These are phyloP conservation scores for Saxidomus purpurata DNA, from an alignment of 1,140 invertebrate species.

Conservation along the genomic window DNA sequence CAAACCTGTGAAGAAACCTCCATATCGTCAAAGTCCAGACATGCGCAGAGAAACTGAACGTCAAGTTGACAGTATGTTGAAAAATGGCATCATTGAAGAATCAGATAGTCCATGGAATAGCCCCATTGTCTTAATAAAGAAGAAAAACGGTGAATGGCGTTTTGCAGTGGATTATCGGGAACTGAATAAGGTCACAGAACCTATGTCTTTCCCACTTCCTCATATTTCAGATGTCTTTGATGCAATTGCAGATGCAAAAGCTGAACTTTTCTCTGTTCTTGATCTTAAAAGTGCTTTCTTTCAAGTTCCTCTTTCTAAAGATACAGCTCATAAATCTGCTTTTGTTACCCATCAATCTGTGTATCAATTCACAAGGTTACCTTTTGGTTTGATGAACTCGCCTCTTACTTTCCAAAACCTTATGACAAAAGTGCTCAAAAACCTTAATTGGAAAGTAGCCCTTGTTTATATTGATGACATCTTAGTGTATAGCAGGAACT, in stretches of 20 bases:
- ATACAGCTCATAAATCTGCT: constrained; percentile 61
- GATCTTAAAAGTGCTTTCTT: constrained; percentile 64
- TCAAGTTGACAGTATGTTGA: constrained; percentile 41
- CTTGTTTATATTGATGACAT: constrained; percentile 70
- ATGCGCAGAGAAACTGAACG: constrained; percentile 29
- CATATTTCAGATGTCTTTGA: constrained; percentile 39
- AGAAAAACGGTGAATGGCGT: constrained; percentile 45
- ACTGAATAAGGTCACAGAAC: constrained; percentile 58
- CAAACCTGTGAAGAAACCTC: constrained; percentile 20
- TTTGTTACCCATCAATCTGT: constrained; percentile 24
- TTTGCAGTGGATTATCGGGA: constrained; percentile 71
- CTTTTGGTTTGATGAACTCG: constrained; percentile 67
- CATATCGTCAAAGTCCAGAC: neutral
- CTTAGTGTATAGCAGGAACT: constrained; percentile 75
- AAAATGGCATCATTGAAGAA: constrained; percentile 28
- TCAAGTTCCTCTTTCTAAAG: constrained; percentile 57
- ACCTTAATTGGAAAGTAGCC: constrained; percentile 64
- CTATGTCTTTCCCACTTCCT: constrained; percentile 32
- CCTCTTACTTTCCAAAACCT: constrained; percentile 58
- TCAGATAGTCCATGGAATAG: constrained; percentile 23
- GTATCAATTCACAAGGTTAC: constrained; percentile 52
- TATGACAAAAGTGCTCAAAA: constrained; percentile 75
- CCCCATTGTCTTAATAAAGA: constrained; percentile 64
- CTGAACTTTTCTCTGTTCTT: constrained; percentile 30
- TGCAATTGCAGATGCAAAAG: constrained; percentile 12